Percentiles rank a stretch among this genome's conserved stretches.
Evolutionary conservation across 30 jellyfish, hydroid and myxozoan species (phyloP).

Genomic region (Aurelia aurita complex sp. Pacific): DNA sequence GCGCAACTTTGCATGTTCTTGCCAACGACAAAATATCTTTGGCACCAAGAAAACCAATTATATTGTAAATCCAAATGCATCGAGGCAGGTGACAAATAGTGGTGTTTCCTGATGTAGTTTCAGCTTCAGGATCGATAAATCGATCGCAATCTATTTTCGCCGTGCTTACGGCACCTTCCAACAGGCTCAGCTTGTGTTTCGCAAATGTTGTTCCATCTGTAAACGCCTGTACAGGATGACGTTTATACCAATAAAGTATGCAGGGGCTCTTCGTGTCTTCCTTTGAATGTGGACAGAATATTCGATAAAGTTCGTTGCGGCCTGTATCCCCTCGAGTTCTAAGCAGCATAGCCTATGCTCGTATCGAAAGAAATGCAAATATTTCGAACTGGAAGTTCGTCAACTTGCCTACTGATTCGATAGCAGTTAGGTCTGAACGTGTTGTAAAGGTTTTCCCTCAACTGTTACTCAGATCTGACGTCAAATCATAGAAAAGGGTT

Average conservation of each 20-base stretch:
- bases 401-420: neutral
- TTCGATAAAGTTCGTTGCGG: conserved; percentile 24
- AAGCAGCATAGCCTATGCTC: too few relatives aligned
- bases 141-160: neutral
- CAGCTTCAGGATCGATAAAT: neutral
- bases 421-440: too few relatives aligned
- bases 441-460: too few relatives aligned
- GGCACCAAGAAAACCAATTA: conserved; percentile 9
- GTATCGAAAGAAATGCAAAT: neutral
- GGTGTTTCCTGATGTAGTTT: neutral
- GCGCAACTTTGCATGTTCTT: conserved; percentile 41
- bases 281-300: conserved; percentile 33
- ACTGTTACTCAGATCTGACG: too few relatives aligned
- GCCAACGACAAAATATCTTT: conserved; percentile 37
- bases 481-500: too few relatives aligned
- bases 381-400: conserved; percentile 6
- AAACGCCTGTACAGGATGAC: conserved; percentile 23
- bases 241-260: conserved; percentile 54
- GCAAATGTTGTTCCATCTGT: conserved; percentile 75
- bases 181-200: conserved; percentile 48
- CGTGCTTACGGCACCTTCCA: conserved; percentile 18
- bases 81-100: conserved; percentile 5
- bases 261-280: conserved; percentile 51
- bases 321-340: too few relatives aligned
- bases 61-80: conserved; percentile 31